Evolutionary conservation across 92 coral and sea anemone genomes (phyloP).

Genomic region (Plumapathes pennacea): DNA sequence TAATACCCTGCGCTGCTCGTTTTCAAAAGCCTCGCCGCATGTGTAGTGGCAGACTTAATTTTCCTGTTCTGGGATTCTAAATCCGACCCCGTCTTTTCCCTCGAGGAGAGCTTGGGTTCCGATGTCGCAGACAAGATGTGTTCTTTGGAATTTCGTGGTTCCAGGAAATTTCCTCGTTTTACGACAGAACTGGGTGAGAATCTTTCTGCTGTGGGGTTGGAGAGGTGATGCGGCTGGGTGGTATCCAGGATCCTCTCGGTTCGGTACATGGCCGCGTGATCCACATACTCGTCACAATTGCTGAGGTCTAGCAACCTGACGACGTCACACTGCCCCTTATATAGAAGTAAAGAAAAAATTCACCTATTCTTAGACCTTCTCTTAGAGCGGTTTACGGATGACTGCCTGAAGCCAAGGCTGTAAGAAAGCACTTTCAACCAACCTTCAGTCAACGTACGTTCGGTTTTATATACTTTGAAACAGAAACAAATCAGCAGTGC

Average conservation of each 20-base stretch:
- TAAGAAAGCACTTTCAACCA: no score
- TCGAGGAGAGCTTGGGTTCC: background rate
- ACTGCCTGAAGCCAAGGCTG: no score
- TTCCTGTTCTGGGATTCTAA: background rate
- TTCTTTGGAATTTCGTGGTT: background rate
- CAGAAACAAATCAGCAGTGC: no score
- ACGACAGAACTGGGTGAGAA: slow-evolving; percentile 20
- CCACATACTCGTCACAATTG: slow-evolving; percentile 62
- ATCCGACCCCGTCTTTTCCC: background rate
- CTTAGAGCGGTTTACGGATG: no score
- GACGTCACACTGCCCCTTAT: slow-evolving; percentile 86
- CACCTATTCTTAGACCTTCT: no score
- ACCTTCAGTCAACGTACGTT: no score
- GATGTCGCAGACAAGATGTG: background rate
- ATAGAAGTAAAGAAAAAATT: background rate
- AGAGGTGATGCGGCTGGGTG: background rate
- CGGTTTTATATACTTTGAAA: no score
- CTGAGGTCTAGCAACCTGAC: slow-evolving; percentile 82
- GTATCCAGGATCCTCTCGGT: slow-evolving; percentile 28
- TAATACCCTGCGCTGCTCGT: background rate
- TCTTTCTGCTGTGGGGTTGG: slow-evolving; percentile 1
- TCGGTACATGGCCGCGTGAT: slow-evolving; percentile 57
- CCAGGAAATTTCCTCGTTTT: background rate
- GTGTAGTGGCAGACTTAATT: background rate
- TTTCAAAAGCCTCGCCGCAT: background rate